Evolutionary conservation across 1,140 invertebrate species (phyloP), one percentile per base, ranked within the genome.

Genomic region (Cyclina sinensis): DNA sequence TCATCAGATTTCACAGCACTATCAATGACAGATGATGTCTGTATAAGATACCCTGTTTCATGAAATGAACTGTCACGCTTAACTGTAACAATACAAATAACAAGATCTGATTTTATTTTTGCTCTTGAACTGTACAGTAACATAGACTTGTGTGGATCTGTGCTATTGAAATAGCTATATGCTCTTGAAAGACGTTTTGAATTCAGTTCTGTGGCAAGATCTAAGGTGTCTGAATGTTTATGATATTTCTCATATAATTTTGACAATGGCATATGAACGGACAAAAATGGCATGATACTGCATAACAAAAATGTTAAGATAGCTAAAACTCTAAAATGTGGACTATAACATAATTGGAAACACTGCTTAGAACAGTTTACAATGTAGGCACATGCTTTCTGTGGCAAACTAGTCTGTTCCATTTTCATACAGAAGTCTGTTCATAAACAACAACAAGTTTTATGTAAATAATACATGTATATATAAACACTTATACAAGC

Each of bases 11-110:
- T 90, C 4, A 91, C 57, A 11, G 90, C 32, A 35, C 39, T 39
- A 70, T 90, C 81, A 57, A 91, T 39, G 0, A 74, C 68, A 21
- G 89, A 89, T 16, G 73, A 85, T 5, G 89, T 89, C 46, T 91
- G 90, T 14, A 88, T 32, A 24, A 90, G 74, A 59, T 91, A 91
- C 12, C 76, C 59, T 18, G 79, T 73, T 32, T 46, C 3, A 7
- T 68, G 32, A 12, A 16, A 7, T 18, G 62, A 9, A 14, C 16
- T 76, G 16, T 54, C 24, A 35, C 59, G 57, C 18, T 21, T 73
- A 4, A 82, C 43, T 21, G 80, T 88, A n/a, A 74, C 21, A 59
- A 88, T 83, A 24, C 57, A 79, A 59, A 88, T 35, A 62, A 82
- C 86, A 54, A 88, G 11, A 1, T 87, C 74, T 24, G 59, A 54